A percentile compares a stretch with the other conserved stretches of the same genome.
These are phyloP conservation scores for Hycleus cichorii DNA, from an alignment of 1,140 invertebrate genomes.

Conservation along the genomic window DNA sequence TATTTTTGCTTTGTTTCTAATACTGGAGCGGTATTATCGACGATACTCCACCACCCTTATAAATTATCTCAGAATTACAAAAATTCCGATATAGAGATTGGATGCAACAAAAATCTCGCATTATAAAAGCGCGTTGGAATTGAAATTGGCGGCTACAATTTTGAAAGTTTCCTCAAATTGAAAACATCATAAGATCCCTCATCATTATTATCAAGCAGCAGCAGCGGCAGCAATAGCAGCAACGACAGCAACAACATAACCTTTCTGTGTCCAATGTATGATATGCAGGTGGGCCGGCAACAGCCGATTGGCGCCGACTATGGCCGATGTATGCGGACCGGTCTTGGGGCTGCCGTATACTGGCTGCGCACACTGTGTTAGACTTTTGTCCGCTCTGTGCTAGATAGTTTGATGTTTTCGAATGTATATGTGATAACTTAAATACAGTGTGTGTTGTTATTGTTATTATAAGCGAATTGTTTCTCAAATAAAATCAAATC, in stretches of 20 bases:
- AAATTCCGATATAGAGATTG: no score
- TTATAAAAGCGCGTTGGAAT: no score
- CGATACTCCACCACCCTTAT: no score
- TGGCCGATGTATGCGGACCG: constrained; percentile 31
- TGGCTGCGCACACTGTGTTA: constrained; percentile 29
- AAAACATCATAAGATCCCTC: no score
- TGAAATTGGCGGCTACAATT: no score
- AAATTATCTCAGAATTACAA: no score
- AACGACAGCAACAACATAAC: constrained; percentile 31
- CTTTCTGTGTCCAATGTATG: constrained; percentile 31
- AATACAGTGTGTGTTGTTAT: neutral
- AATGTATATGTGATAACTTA: constrained; percentile 7
- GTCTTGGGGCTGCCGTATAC: constrained; percentile 28
- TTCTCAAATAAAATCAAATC: neutral
- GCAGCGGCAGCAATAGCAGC: neutral
- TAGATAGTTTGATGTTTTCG: constrained; percentile 12
- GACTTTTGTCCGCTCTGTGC: constrained; percentile 32
- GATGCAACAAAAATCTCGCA: no score
- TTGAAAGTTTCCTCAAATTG: no score
- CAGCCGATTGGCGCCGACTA: constrained; percentile 14
- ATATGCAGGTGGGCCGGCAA: constrained; percentile 40
- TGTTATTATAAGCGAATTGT: constrained; percentile 1
- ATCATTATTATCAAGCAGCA: neutral
- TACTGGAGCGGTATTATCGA: no score
- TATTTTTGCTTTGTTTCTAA: no score